A percentile compares a stretch with the other conserved stretches of the same genome.
Conservation (phyloP, 2,113 vertebrate genomes). For the Crotalus helleri region DNA sequence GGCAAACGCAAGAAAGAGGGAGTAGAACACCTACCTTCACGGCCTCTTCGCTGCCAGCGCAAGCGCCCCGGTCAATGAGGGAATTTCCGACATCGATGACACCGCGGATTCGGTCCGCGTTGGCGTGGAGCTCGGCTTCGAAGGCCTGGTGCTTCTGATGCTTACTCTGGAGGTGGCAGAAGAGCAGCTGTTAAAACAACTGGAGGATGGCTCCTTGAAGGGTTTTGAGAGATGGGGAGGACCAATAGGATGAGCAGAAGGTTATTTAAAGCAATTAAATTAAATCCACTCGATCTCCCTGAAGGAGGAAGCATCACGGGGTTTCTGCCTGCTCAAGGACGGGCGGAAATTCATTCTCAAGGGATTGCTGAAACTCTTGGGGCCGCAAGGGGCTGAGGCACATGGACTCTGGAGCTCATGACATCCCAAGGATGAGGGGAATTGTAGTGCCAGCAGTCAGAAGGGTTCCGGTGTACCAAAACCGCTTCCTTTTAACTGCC, state of each 20-base stretch:
- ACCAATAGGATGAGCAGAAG: too few relatives aligned
- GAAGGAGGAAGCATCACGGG: not conserved
- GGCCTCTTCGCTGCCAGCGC: constrained; percentile 90
- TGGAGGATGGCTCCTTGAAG: not conserved
- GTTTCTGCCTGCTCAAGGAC: not conserved
- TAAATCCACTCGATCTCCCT: not conserved
- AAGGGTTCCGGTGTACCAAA: too few relatives aligned
- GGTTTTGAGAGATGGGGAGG: constrained; percentile 30
- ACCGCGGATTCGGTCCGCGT: constrained; percentile 91
- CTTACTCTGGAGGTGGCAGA: constrained; percentile 80
- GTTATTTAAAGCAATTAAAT: not conserved
- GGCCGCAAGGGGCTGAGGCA: not conserved
- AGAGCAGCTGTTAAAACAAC: not conserved
- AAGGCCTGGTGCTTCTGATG: constrained; percentile 99
- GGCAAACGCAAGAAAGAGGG: accelerated
- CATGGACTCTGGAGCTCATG: not conserved
- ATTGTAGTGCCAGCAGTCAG: not conserved
- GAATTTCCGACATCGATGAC: constrained; percentile 96
- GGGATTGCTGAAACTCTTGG: too few relatives aligned
- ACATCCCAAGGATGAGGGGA: not conserved
- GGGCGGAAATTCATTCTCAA: not conserved
- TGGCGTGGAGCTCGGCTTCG: constrained; percentile 95
- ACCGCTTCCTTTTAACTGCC: too few relatives aligned
- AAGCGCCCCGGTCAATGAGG: constrained; percentile 92
- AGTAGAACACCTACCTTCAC: constrained; percentile 79